These are phyloP conservation scores for Camptogramma bilineatum DNA, from an alignment of 2,888 invertebrate genomes.

Conservation along the genomic window DNA sequence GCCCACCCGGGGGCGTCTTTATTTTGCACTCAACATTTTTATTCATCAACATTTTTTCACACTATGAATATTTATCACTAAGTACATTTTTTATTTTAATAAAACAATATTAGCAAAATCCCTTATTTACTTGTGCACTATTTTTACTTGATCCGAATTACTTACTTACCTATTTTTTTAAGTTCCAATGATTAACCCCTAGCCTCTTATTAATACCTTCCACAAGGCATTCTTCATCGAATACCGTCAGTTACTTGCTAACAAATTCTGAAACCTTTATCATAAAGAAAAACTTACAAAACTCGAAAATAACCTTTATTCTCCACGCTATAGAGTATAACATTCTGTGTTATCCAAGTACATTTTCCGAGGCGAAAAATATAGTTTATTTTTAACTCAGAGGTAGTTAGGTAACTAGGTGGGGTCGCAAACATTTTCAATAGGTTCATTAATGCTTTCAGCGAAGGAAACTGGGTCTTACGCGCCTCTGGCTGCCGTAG, in stretches of 20 bases:
- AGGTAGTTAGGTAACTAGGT: conserved; percentile 48
- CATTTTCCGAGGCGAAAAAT: conserved; percentile 39
- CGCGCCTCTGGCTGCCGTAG: conserved; percentile 46
- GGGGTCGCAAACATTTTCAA: conserved; percentile 61
- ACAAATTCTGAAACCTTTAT: conserved; percentile 17
- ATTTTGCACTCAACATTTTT: conserved; percentile 49
- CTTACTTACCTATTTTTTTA: not conserved
- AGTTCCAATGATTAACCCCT: not conserved
- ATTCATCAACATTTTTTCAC: too few relatives aligned
- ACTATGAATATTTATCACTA: too few relatives aligned
- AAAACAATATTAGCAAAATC: too few relatives aligned
- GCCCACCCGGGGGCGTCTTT: conserved; percentile 95
- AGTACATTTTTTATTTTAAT: too few relatives aligned
- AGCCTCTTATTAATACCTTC: not conserved
- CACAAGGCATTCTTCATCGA: conserved; percentile 1
- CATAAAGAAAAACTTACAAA: not conserved
- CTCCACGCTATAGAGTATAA: not conserved
- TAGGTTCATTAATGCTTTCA: conserved; percentile 65
- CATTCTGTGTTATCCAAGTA: conserved; percentile 3
- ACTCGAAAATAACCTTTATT: not conserved
- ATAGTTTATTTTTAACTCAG: conserved; percentile 47
- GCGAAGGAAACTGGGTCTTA: conserved; percentile 55
- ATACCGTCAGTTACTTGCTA: not conserved
- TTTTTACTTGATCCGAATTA: not conserved
- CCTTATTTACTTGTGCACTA: too few relatives aligned